Evolutionary conservation across 2,797 vertebrate species (phyloP).

Genomic region (Threskiornis aethiopicus): DNA sequence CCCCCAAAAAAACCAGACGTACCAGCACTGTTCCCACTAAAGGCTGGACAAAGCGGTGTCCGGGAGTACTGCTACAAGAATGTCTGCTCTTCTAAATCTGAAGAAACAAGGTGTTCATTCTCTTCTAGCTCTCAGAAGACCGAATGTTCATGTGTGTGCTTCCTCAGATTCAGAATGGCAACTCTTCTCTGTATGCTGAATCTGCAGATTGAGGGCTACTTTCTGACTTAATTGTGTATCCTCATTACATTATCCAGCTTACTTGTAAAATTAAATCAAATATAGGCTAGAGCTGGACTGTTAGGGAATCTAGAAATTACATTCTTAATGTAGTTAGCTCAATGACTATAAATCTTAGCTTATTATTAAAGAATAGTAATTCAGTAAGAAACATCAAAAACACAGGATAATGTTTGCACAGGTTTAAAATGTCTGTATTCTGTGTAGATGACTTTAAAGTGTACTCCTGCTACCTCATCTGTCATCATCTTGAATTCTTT

Average conservation of each 20-base stretch:
- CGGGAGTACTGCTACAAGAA: neutral
- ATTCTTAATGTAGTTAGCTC: neutral
- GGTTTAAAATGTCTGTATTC: neutral
- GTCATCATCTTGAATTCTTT: neutral
- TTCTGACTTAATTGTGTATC: neutral
- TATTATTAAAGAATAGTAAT: neutral
- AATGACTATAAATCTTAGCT: neutral
- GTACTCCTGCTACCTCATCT: neutral
- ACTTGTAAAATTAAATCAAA: neutral
- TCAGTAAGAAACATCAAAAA: neutral
- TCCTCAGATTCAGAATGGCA: neutral
- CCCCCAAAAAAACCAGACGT: neutral
- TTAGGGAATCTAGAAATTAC: neutral
- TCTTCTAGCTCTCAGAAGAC: neutral
- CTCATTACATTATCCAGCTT: neutral
- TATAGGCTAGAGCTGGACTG: neutral
- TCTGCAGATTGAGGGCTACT: neutral
- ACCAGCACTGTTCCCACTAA: neutral
- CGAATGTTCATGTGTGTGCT: neutral
- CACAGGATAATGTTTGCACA: neutral
- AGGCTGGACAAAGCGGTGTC: neutral
- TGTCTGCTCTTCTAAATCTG: neutral
- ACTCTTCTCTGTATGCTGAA: neutral
- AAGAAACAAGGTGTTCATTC: neutral
- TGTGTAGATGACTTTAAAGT: neutral